Conservation (phyloP, 2,113 vertebrate species). For the Gobio gobio region DNA sequence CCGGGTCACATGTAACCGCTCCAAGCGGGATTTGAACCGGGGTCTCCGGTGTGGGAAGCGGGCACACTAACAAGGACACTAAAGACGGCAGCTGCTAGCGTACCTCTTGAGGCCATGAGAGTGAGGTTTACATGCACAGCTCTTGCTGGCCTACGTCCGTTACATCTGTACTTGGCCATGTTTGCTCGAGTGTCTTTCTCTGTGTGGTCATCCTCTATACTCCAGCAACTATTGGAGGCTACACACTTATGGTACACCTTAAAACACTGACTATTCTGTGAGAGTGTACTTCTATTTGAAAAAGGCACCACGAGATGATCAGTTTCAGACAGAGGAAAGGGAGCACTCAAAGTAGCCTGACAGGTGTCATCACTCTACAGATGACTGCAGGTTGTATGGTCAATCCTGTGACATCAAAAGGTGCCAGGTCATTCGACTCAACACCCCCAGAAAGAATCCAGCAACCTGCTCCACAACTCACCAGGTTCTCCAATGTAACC, state of each 20-base stretch:
- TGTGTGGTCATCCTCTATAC: not conserved
- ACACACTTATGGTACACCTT: not conserved
- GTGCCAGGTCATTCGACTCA: not conserved
- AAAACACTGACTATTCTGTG: not conserved
- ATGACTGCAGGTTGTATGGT: not conserved
- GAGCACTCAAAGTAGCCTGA: not conserved
- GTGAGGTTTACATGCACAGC: no score
- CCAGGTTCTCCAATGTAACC: not conserved
- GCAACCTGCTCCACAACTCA: not conserved
- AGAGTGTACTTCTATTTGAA: not conserved
- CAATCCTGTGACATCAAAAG: not conserved
- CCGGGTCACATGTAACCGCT: no score
- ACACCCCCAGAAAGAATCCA: not conserved
- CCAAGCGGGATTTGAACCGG: no score
- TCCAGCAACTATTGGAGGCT: not conserved
- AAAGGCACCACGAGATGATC: not conserved
- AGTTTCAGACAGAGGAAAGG: not conserved
- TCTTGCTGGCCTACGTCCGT: no score
- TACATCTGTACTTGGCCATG: not conserved
- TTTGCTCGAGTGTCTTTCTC: not conserved
- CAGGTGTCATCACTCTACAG: constrained; percentile 1
- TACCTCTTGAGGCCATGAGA: no score
- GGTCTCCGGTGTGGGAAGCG: no score
- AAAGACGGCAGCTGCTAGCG: no score
- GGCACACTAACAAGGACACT: no score